Conservation (phyloP, 2,113 vertebrate genomes). For the Hoplias malabaricus region DNA sequence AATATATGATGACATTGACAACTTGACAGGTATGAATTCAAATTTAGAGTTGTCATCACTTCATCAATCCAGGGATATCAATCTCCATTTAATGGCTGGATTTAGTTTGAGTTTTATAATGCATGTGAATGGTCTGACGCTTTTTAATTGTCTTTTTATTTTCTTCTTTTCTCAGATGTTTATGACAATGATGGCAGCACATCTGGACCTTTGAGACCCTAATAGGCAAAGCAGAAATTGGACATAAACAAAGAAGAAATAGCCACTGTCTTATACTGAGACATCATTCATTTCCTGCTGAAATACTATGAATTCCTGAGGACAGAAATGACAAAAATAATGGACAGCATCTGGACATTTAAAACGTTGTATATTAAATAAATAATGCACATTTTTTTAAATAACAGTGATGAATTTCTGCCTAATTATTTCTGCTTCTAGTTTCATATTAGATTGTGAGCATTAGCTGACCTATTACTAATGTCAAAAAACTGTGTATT, state of each 20-base stretch:
- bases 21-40: conserved; percentile 59
- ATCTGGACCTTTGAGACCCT: conserved; percentile 7
- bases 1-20: conserved; percentile 81
- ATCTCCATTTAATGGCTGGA: not conserved
- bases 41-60: not conserved
- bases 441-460: too few relatives aligned
- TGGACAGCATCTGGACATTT: not conserved
- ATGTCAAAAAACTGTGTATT: too few relatives aligned
- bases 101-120: not conserved
- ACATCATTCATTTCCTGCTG: not conserved
- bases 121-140: not conserved
- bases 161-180: conserved; percentile 61
- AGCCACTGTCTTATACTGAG: not conserved
- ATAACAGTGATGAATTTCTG: not conserved
- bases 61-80: not conserved
- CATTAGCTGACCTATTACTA: too few relatives aligned
- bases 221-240: not conserved
- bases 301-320: not conserved
- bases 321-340: not conserved
- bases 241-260: conserved; percentile 1
- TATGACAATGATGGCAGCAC: conserved; percentile 70
- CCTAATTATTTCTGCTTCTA: not conserved
- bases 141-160: not conserved
- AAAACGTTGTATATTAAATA: conserved; percentile 23
- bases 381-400: conserved; percentile 4